phyloP scores from a whole-genome alignment of 2,113 vertebrate genomes.

The Riparia riparia region DNA sequence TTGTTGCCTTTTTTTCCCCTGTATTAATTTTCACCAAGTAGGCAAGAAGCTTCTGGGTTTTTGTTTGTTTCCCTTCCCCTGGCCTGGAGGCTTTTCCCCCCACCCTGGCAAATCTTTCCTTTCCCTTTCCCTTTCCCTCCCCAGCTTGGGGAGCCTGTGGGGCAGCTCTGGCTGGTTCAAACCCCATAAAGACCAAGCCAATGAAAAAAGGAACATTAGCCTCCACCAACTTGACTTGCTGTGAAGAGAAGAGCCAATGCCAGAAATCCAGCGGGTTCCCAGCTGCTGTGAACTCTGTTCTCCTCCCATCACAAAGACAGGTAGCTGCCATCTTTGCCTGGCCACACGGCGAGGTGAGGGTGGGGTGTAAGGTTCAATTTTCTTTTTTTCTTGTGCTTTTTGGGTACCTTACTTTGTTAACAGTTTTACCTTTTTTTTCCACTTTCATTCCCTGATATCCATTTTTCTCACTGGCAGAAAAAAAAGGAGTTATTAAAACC shows the following conservation, averaged over 20 bases:
- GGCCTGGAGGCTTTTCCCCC: neutral
- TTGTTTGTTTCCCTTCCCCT: neutral
- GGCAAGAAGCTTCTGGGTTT: neutral
- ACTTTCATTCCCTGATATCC: neutral
- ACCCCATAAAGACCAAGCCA: neutral
- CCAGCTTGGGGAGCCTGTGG: neutral
- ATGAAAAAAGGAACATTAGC: neutral
- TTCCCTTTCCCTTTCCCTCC: too few relatives aligned
- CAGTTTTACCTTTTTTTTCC: neutral
- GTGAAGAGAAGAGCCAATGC: rapidly evolving
- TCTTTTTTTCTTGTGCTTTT: neutral
- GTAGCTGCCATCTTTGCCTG: neutral
- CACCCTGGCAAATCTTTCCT: neutral
- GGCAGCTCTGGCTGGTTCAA: neutral
- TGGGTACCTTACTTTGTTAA: neutral
- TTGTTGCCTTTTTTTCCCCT: too few relatives aligned
- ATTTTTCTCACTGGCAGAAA: neutral
- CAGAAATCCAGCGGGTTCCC: neutral
- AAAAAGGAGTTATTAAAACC: neutral
- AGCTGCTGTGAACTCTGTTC: neutral
- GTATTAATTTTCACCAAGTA: neutral
- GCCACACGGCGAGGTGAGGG: rapidly evolving
- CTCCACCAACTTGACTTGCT: rapidly evolving
- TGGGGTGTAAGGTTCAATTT: neutral
- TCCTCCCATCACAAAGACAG: neutral